Evolutionary conservation across 2,113 vertebrate genomes (phyloP).

Genomic region (Syngnathus typhle): DNA sequence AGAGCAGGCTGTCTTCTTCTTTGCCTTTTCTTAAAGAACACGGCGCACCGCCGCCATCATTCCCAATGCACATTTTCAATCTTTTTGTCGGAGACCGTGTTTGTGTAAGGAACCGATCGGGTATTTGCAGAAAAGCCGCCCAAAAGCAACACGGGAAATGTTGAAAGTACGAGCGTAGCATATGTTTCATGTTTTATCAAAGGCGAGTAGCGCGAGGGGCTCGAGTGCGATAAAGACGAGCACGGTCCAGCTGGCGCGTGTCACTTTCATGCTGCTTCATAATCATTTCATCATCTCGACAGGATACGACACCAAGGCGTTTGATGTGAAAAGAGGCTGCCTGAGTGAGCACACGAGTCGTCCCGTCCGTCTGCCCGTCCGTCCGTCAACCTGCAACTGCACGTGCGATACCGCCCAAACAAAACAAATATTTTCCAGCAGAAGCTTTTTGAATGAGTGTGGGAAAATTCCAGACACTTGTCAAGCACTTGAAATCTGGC

Average conservation of each 20-base stretch:
- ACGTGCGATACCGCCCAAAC: slow-evolving; percentile 5
- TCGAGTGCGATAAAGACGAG: slow-evolving; percentile 51
- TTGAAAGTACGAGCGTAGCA: slow-evolving; percentile 41
- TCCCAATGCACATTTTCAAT: neutral
- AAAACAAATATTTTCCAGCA: no score
- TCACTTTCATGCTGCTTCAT: slow-evolving; percentile 59
- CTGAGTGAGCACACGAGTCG: slow-evolving; percentile 11
- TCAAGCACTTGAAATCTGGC: neutral
- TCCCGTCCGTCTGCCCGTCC: slow-evolving; percentile 15
- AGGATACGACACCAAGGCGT: slow-evolving; percentile 45
- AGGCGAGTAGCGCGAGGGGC: slow-evolving; percentile 48
- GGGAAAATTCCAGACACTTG: neutral
- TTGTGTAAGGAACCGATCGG: neutral
- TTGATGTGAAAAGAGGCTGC: slow-evolving; percentile 44
- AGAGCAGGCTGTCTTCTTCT: slow-evolving; percentile 38
- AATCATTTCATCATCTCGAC: slow-evolving; percentile 63
- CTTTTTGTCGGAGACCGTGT: no score
- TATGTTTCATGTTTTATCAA: slow-evolving; percentile 64
- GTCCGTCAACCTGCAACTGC: neutral
- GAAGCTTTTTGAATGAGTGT: neutral
- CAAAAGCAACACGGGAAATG: neutral
- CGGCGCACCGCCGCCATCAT: no score
- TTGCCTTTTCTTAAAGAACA: slow-evolving; percentile 23
- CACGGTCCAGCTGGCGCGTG: slow-evolving; percentile 56
- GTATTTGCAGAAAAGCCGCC: no score